Evolutionary conservation across 2,888 invertebrate species (phyloP).

Genomic region (Entomobrya proxima): DNA sequence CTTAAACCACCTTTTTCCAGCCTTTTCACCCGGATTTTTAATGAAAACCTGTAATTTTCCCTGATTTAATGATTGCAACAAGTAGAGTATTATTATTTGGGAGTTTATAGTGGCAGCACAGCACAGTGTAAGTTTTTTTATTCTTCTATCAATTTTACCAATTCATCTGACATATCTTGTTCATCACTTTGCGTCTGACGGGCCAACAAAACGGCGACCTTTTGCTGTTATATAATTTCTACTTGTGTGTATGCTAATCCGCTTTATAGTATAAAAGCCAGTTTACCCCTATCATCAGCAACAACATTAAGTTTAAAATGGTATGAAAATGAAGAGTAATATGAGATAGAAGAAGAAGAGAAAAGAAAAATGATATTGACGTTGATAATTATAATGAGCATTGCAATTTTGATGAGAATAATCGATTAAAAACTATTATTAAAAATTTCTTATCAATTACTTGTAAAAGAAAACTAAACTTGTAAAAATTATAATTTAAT

Average conservation of each 20-base stretch:
- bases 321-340: too few relatives aligned
- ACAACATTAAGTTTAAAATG: too few relatives aligned
- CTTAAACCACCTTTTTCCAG: slow-evolving; percentile 71
- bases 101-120: not conserved
- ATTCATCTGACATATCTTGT: slow-evolving; percentile 57
- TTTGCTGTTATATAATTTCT: not conserved
- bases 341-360: not conserved
- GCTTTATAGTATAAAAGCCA: slow-evolving; percentile 4
- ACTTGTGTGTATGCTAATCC: not conserved
- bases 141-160: too few relatives aligned
- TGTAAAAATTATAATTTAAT: not conserved
- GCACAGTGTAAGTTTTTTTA: too few relatives aligned
- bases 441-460: slow-evolving; percentile 49
- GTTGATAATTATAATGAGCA: slow-evolving; percentile 21
- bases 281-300: slow-evolving; percentile 46
- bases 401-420: slow-evolving; percentile 28
- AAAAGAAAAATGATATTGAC: not conserved
- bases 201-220: not conserved
- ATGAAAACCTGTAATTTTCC: slow-evolving; percentile 74
- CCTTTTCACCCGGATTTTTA: slow-evolving; percentile 71
- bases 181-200: slow-evolving; percentile 31
- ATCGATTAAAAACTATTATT: slow-evolving; percentile 59
- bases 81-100: slow-evolving; percentile 42
- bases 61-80: slow-evolving; percentile 64
- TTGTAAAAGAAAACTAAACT: slow-evolving; percentile 9